Evolutionary conservation across 2,113 vertebrate genomes (phyloP), one percentile per base, ranked within the genome.

Genomic region (Nyctereutes procyonoides): DNA sequence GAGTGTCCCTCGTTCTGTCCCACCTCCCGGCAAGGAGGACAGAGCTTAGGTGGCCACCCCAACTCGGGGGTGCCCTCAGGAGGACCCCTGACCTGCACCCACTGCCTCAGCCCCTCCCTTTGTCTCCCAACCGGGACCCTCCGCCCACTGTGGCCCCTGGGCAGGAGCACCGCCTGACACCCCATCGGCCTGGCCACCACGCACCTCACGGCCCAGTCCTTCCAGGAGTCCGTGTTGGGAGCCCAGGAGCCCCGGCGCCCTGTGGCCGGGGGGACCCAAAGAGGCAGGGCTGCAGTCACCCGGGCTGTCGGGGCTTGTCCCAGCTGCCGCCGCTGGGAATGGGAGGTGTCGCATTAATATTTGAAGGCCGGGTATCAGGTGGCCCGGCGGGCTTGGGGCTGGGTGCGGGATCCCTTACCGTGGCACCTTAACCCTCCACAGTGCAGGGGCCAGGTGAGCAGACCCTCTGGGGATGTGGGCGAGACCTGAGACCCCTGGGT

Each of bases 281-380:
- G 79, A 8, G 0, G 62, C 16, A 12, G 82, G 20, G 43, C 81
- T 0, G 55, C 3, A 8, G 24, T 16, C 0, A 1, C 62, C 71
- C 3, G 15, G 84, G 20, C 58, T 1, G 9, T 24, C 1, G 0
- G 84, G 91, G 91, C 82, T 89, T 19, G 87, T n/a, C 0, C 3
- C 30, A 22, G 87, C 43, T 22, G 56, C 69, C 0, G 0, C 91
- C 90, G 82, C 95, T 35, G 0, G 63, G 60, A 35, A 67, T 3
- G 26, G 84, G 94, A 93, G 97, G 67, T 4, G 51, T n/a, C 32
- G 0, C 93, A 97, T 98, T 26, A 98, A 98, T 97, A 96, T 97
- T 97, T 97, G 90, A 98, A 90, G 63, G 77, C 38, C 0, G 2
- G 90, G 98, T 97, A 89, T 97, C 97, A 17, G 85, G 91, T 98